Base-by-base conservation (phyloP, 2,888 invertebrate genomes). In the Drosophila gaucha region DNA sequence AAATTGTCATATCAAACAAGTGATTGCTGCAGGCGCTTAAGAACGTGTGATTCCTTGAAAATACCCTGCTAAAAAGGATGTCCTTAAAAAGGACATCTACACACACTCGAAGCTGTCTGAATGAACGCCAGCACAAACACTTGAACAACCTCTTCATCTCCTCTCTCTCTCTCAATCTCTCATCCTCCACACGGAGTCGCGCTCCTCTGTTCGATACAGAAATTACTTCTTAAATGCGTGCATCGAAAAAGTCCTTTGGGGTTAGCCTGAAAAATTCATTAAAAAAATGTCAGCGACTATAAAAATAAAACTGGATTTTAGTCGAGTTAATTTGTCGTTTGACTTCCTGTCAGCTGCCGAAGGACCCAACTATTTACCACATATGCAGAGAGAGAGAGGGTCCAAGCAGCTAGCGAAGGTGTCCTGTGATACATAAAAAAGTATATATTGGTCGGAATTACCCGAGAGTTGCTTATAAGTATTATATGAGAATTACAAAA, bases 341-440 rank as follows among this genome's bases (percentile, higher is more conserved):
- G 75, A 88, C 88, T 86, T 89, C 89, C 89, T 89, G 89, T 80
- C 89, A 89, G 88, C 89, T 87, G 89, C 74, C 77, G 14, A 10
- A 22, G 36, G 20, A 24, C 39, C 43, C 59, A 57, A 14, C 56
- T 49, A 75, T 74, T 39, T 67, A 63, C 63, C 66, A 74, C 51
- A 38, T 16, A 64, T 35, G 31, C 39, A 18, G 24, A 24, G 14
- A n/a, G 12, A 12, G 38, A 20, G 14, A 22, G 44, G 39, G 22
- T 22, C 22, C 22, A 3, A 5, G 5, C 22, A 3, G 22, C 5
- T 5, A 9, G 2, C 12, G 4, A 6, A 22, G 22, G 26, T 6
- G 26, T 26, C 26, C 26, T 26, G 1, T 26, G 6, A 3, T 1
- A 26, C 6, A 5, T 28, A 28, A 28, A 22, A 9, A 10, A 28